Percentiles rank a stretch among this genome's conserved stretches.
phyloP scores from a whole-genome alignment of 2,113 vertebrate species.

The Labrus mixtus region DNA sequence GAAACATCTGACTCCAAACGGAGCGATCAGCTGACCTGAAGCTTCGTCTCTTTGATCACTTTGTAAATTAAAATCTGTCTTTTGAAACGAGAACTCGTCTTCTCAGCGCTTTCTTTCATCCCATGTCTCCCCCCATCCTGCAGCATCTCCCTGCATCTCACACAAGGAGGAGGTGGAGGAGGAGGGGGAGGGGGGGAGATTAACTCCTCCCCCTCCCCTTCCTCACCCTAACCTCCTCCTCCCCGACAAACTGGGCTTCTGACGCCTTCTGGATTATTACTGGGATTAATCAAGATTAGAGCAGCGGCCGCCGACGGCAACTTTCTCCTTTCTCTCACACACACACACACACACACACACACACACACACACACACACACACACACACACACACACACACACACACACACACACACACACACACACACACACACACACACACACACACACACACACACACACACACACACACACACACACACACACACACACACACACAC shows the following conservation, averaged over 20 bases:
- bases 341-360: conserved; percentile 8
- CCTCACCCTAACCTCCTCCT: background rate
- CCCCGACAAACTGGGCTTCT: background rate
- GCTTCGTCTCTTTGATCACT: conserved; percentile 26
- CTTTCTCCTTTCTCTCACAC: conserved; percentile 31
- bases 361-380: background rate
- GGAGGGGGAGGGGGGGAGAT: conserved; percentile 11
- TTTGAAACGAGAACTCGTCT: conserved; percentile 5
- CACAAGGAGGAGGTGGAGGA: background rate
- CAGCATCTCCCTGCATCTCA: conserved; percentile 9
- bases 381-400: background rate
- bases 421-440: background rate
- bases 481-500: background rate
- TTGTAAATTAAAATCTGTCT: background rate
- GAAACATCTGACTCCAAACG: too few relatives aligned
- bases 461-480: background rate
- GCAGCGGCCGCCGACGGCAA: background rate
- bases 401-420: background rate
- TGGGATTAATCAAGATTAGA: conserved; percentile 72
- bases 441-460: background rate
- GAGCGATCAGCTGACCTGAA: too few relatives aligned
- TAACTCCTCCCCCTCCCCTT: conserved; percentile 3
- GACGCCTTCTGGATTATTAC: conserved; percentile 58
- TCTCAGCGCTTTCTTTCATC: conserved; percentile 40
- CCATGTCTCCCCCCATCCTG: background rate